Evolutionary conservation across 2,113 vertebrate species (phyloP), one percentile per base, ranked within the genome.

Genomic region (Verasper variegatus): DNA sequence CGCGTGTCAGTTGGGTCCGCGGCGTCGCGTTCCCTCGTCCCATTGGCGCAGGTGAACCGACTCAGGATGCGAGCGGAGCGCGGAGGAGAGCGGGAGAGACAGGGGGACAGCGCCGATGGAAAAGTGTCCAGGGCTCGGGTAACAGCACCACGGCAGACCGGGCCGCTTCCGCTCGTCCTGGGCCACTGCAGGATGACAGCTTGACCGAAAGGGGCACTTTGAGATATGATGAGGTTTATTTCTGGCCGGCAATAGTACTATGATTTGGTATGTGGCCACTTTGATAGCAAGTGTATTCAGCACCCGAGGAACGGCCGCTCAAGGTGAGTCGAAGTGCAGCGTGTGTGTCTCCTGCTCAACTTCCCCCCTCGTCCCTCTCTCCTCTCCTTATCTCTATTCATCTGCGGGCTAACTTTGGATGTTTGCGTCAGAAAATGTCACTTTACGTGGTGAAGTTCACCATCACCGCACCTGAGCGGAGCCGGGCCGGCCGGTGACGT

Each of bases 201-300:
- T 82, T 91, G 84, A 88, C 89, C 83, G 89, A 90, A 92, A 92
- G 92, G 93, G 90, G 94, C 94, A 94, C 95, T 94, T 93, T 94
- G 94, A 93, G 96, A 95, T 95, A 95, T 93, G 95, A 96, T 95
- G 90, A 87, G 97, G 92, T 95, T 95, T 96, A 94, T 95, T 94
- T 94, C 86, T 94, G 96, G 92, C 80, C 92, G 92, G 94, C 94
- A 94, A 94, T 95, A 96, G 94, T 96, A 97, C 97, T 97, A 97
- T 97, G 97, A 97, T 98, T 97, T 97, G 97, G 95, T 97, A 97
- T 98, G 97, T 97, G 97, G 97, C 96, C 95, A 96, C 97, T 98
- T 96, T 97, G 96, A 96, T 99, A 96, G 97, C 97, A 97, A 97
- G 97, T 98, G 96, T 99, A 94, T 96, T 98, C 96, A 94, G 97